These are phyloP conservation scores for Scaptomyza hsui DNA, from an alignment of 1,140 invertebrate species.

Conservation along the genomic window DNA sequence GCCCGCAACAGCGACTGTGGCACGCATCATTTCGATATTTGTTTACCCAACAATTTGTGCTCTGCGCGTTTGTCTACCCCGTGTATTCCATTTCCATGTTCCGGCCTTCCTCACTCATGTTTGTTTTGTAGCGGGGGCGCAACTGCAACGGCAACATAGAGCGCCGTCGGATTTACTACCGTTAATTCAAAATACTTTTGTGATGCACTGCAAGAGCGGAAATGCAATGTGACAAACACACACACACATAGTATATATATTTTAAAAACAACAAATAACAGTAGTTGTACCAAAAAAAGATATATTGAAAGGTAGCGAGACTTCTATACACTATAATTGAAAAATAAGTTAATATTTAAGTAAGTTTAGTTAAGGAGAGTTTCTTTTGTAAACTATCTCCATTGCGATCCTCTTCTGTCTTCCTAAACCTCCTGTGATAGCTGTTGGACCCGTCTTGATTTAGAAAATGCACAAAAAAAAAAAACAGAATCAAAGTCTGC, in stretches of 20 bases:
- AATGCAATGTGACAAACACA: conserved; percentile 43
- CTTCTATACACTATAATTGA: conserved; percentile 2
- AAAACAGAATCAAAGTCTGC: conserved; percentile 57
- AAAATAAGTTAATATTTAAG: background rate
- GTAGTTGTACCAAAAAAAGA: background rate
- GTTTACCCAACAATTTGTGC: conserved; percentile 72
- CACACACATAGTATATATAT: conserved; percentile 21
- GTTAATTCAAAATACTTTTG: conserved; percentile 70
- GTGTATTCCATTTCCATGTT: background rate
- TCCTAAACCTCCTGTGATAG: background rate
- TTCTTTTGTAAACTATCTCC: too few species aligned
- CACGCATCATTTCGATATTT: conserved; percentile 68
- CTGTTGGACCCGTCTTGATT: background rate
- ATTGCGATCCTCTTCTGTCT: background rate
- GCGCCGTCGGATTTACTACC: conserved; percentile 61
- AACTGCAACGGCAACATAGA: conserved; percentile 9
- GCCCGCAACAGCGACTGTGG: conserved; percentile 32
- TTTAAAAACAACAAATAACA: too few species aligned
- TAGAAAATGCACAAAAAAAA: too few species aligned
- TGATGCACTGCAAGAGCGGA: conserved; percentile 56
- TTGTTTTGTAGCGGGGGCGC: conserved; percentile 14
- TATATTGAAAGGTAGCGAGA: background rate
- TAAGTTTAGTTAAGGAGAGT: too few species aligned
- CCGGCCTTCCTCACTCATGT: background rate
- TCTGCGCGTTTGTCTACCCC: conserved; percentile 1